phyloP scores from a whole-genome alignment of 2,113 vertebrate species.

The Ceyx margarethae region DNA sequence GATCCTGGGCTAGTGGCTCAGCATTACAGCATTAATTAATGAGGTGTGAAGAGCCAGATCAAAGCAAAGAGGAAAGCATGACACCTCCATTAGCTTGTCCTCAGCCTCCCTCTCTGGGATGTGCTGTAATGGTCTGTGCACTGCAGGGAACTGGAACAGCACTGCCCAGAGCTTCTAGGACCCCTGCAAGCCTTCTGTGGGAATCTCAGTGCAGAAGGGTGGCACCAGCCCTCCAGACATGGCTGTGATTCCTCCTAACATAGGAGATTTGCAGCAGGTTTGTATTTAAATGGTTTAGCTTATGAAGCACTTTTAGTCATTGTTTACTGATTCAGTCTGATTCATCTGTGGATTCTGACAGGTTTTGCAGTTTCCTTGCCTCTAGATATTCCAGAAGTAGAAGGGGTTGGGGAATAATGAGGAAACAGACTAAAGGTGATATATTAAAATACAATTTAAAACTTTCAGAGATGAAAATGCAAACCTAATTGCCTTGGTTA shows the following conservation, averaged over 20 bases:
- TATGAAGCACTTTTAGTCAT: conserved; percentile 2
- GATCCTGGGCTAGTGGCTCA: not conserved
- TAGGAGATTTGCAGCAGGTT: not conserved
- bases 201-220: not conserved
- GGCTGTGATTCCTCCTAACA: not conserved
- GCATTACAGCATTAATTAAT: not conserved
- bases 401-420: not conserved
- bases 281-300: not conserved
- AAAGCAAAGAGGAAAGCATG: not conserved
- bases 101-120: not conserved
- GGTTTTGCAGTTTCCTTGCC: not conserved
- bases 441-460: not conserved
- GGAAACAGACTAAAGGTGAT: not conserved
- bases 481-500: not conserved
- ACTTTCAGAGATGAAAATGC: not conserved
- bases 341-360: conserved; percentile 26
- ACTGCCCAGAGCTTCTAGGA: not conserved
- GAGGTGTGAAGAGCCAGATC: not conserved
- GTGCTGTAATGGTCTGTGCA: rapidly evolving
- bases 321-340: conserved; percentile 27
- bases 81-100: not conserved
- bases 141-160: not conserved
- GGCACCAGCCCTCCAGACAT: not conserved
- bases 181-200: not conserved
- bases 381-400: not conserved